Percentiles rank a stretch among this genome's conserved stretches.
Evolutionary conservation across 2,888 invertebrate species (phyloP).

Genomic region (Nebria salina): DNA sequence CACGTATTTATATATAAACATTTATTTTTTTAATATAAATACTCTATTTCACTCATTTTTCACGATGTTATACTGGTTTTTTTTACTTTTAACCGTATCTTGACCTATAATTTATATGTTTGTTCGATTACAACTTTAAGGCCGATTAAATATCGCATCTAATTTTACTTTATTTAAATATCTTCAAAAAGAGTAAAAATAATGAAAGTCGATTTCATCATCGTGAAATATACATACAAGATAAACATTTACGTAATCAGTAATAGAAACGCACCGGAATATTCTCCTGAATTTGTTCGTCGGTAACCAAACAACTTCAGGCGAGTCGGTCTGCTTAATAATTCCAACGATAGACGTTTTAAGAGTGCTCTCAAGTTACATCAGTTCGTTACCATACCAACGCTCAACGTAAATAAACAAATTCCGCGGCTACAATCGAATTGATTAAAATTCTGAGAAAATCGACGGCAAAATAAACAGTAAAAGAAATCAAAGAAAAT

Average conservation of each 20-base stretch:
- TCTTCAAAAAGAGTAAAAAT: not conserved
- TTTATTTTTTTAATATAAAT: not conserved
- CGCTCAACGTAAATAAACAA: conserved; percentile 3
- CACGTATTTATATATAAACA: not conserved
- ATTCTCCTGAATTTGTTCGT: conserved; percentile 36
- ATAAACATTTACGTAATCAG: conserved; percentile 45
- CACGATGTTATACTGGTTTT: not conserved
- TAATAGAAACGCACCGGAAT: conserved; percentile 37
- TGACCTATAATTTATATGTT: not conserved
- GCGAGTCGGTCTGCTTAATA: conserved; percentile 40
- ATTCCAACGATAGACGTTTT: conserved; percentile 32
- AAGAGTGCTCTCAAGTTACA: conserved; percentile 26
- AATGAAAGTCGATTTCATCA: conserved; percentile 35
- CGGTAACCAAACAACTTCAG: conserved; percentile 36
- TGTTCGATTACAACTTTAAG: not conserved
- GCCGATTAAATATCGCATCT: not conserved
- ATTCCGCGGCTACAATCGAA: too few relatives aligned
- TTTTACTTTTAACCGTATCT: not conserved
- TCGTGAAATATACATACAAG: conserved; percentile 24
- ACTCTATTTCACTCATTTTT: not conserved
- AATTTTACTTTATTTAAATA: too few relatives aligned
- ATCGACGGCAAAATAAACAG: not conserved
- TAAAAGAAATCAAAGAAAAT: too few relatives aligned
- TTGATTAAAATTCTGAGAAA: not conserved
- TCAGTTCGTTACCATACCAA: conserved; percentile 32